A percentile compares a stretch with the other conserved stretches of the same genome.
phyloP scores from a whole-genome alignment of 2,113 vertebrate genomes.

The Pelusios castaneus region DNA sequence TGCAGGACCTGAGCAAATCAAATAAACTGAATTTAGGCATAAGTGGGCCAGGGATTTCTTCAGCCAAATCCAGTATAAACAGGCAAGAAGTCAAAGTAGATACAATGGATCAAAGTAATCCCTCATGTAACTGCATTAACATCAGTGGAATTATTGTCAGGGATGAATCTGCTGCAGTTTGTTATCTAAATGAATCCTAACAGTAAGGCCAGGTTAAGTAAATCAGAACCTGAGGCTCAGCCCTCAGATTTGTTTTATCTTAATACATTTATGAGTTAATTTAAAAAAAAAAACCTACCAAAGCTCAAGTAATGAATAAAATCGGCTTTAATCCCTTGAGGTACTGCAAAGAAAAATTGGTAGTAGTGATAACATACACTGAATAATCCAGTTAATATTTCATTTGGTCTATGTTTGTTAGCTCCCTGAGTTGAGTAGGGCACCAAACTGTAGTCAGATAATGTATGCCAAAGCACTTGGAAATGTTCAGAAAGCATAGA shows the following conservation, averaged over 20 bases:
- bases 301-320: not conserved
- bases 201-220: not conserved
- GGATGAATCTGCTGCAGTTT: not conserved
- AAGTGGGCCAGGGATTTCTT: conserved; percentile 47
- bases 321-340: not conserved
- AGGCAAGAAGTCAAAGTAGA: conserved; percentile 35
- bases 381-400: not conserved
- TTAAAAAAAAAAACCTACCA: not conserved
- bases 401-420: conserved; percentile 43
- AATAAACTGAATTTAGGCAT: conserved; percentile 74
- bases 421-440: not conserved
- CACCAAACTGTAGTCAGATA: not conserved
- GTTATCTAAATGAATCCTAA: not conserved
- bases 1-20: conserved; percentile 57
- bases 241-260: not conserved
- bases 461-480: not conserved
- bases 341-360: not conserved
- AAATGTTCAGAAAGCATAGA: conserved; percentile 1
- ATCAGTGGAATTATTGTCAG: not conserved
- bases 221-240: conserved; percentile 20
- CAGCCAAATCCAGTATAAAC: conserved; percentile 54
- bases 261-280: not conserved
- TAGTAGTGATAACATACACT: not conserved
- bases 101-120: not conserved
- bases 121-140: conserved; percentile 22